A percentile compares a stretch with the other conserved stretches of the same genome.
These are phyloP conservation scores for Osmerus eperlanus DNA, from an alignment of 2,113 vertebrate genomes.

Conservation along the genomic window DNA sequence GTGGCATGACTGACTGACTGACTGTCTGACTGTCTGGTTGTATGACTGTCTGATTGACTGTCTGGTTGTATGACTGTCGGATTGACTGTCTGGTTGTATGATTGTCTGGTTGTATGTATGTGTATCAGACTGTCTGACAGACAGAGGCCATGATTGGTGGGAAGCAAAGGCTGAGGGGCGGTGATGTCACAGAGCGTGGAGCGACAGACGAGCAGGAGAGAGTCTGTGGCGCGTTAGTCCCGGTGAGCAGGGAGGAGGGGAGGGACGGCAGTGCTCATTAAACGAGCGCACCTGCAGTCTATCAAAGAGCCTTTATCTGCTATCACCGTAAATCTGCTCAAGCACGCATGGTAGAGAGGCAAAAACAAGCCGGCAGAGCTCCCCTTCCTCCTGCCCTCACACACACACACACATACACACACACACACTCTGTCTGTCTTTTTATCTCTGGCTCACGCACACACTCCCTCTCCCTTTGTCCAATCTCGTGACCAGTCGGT, in stretches of 20 bases:
- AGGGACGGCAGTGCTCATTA: constrained; percentile 58
- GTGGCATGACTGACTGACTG: constrained; percentile 6
- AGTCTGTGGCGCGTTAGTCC: constrained; percentile 29
- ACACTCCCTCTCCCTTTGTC: too few relatives aligned
- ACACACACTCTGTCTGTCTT: too few relatives aligned
- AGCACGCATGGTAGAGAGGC: constrained; percentile 54
- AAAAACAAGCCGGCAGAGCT: constrained; percentile 42
- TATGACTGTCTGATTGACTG: too few relatives aligned
- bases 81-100: neutral
- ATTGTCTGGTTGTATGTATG: constrained; percentile 3
- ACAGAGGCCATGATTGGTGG: neutral
- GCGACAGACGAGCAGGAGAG: constrained; percentile 58
- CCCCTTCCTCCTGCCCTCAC: constrained; percentile 20
- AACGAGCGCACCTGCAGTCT: constrained; percentile 68
- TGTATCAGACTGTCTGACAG: constrained; percentile 39
- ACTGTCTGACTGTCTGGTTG: neutral
- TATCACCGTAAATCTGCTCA: constrained; percentile 65
- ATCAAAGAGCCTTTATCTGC: constrained; percentile 72
- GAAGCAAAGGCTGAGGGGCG: constrained; percentile 3
- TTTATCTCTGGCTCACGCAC: too few relatives aligned
- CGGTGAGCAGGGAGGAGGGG: neutral
- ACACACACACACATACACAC: too few relatives aligned
- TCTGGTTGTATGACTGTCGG: too few relatives aligned
- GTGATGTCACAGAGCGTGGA: constrained; percentile 38
- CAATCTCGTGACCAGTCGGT: too few relatives aligned